phyloP scores from a whole-genome alignment of 1,140 invertebrate species.

The Aricia agestis region DNA sequence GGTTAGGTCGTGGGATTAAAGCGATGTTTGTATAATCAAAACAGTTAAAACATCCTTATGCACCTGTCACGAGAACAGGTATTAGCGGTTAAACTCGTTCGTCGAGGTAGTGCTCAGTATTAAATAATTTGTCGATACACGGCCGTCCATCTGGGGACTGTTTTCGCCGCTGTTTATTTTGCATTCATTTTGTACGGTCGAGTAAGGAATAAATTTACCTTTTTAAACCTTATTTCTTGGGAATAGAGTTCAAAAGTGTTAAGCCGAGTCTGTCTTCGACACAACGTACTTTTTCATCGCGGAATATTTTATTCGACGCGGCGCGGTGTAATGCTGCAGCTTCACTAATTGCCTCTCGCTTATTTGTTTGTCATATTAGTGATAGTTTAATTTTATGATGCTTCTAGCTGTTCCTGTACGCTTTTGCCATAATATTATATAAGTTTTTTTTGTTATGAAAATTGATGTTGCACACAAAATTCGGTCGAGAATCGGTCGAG shows the following conservation, averaged over 20 bases:
- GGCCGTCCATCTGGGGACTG: constrained; percentile 1
- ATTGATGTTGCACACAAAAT: no score
- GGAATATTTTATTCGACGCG: background rate
- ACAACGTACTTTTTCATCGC: background rate
- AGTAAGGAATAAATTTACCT: no score
- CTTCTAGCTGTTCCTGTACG: no score
- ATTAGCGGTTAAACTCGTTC: constrained; percentile 6
- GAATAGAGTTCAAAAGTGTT: no score
- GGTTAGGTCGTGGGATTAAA: constrained; percentile 8
- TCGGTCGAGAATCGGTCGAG: no score
- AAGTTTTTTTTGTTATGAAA: no score
- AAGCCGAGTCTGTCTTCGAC: no score
- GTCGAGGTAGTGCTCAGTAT: background rate
- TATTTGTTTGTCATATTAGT: background rate
- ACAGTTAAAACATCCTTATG: constrained; percentile 13
- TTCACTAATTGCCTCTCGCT: background rate
- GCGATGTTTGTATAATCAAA: constrained; percentile 14
- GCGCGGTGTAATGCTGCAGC: background rate
- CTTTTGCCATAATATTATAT: no score
- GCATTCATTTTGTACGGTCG: background rate
- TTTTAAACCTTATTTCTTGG: no score
- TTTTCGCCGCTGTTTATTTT: constrained; percentile 2
- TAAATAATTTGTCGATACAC: constrained; percentile 15
- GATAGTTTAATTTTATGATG: no score
- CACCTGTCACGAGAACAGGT: constrained; percentile 12